Evolutionary conservation across 2,797 vertebrate genomes (phyloP), one percentile per base, ranked within the genome.

Genomic region (Chaetodon trifasciatus): DNA sequence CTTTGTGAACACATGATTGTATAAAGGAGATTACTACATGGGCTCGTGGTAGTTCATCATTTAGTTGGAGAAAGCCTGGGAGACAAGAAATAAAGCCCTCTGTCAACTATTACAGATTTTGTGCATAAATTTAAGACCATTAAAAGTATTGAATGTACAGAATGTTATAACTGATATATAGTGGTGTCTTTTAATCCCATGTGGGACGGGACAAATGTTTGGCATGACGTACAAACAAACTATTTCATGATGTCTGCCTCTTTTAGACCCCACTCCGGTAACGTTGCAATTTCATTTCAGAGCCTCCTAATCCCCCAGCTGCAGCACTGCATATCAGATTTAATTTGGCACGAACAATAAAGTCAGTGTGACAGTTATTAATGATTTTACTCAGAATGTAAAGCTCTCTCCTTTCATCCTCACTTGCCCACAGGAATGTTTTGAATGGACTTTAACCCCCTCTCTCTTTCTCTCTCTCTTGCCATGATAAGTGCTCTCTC

Each of bases 281-380:
- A 62, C 74, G 50, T 63, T 58, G 58, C 49, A 68, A 79, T 82
- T 61, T 77, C 57, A 74, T 74, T 60, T 55, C 44, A 50, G 50
- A 77, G 46, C 61, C 52, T 44, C 72, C 60, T 69, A 74, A 56
- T 77, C 64, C 58, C 70, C 9, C 73, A 28, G 62, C 53, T 62
- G 23, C 67, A 63, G 52, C n/a, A 0, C 63, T 37, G 62, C 71
- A 42, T 66, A 79, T 86, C 78, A 75, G 72, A 82, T 87, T 83
- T 76, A 81, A 87, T 86, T 83, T 68, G 63, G 67, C 40, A 21
- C 53, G 60, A 89, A 83, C 72, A 81, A 70, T 83, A 77, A 83
- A 80, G 64, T 81, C 63, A 47, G 53, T 62, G 50, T 80, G 80
- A 78, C 67, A 65, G 74, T 78, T 83, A 83, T 82, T 82, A 82